These are phyloP conservation scores for Antennarius striatus DNA, from an alignment of 2,113 vertebrate species.

Conservation along the genomic window DNA sequence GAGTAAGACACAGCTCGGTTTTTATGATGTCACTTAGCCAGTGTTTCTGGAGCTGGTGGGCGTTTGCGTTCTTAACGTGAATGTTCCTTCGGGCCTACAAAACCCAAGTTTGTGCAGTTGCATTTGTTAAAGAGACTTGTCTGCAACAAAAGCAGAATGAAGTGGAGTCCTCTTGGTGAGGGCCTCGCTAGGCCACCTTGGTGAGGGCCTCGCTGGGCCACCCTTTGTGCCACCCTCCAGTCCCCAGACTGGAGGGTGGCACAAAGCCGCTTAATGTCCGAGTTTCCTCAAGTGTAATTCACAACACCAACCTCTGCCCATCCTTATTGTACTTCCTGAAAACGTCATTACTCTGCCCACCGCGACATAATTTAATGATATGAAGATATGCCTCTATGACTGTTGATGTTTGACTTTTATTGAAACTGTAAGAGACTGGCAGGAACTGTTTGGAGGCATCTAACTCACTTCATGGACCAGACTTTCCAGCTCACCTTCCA, in stretches of 20 bases:
- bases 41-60: background rate
- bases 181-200: background rate
- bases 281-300: too few relatives aligned
- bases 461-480: too few relatives aligned
- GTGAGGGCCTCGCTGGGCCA: slow-evolving; percentile 5
- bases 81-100: background rate
- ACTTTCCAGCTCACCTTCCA: slow-evolving; percentile 88
- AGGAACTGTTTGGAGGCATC: too few relatives aligned
- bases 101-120: background rate
- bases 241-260: too few relatives aligned
- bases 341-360: too few relatives aligned
- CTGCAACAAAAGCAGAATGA: background rate
- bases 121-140: too few relatives aligned
- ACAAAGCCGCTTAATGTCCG: too few relatives aligned
- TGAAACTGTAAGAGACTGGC: background rate
- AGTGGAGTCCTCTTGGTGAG: background rate
- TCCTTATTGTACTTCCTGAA: too few relatives aligned
- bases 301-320: too few relatives aligned
- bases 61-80: background rate
- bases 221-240: too few relatives aligned
- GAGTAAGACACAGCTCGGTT: slow-evolving; percentile 20
- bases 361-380: too few relatives aligned
- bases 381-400: too few relatives aligned
- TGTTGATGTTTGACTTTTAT: background rate
- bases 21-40: slow-evolving; percentile 35